phyloP scores from a whole-genome alignment of 2,888 invertebrate genomes.

The Mayetiola destructor region DNA sequence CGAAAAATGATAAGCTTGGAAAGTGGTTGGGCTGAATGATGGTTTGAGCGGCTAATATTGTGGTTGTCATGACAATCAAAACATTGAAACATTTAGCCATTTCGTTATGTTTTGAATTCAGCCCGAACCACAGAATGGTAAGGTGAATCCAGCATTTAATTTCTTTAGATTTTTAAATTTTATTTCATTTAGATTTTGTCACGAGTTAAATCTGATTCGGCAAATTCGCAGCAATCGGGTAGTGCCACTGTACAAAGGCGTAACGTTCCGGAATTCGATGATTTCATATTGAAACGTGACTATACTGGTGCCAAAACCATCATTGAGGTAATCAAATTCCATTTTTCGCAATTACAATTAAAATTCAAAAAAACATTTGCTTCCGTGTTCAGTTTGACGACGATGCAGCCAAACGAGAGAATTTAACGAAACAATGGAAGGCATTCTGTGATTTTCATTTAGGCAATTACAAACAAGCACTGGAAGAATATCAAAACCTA shows the following conservation, averaged over 20 bases:
- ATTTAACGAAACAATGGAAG: slow-evolving; percentile 62
- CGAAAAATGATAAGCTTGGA: too few relatives aligned
- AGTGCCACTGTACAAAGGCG: slow-evolving; percentile 31
- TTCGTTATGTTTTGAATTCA: too few relatives aligned
- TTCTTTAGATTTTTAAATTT: too few relatives aligned
- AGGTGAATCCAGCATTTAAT: too few relatives aligned
- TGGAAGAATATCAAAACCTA: slow-evolving; percentile 50
- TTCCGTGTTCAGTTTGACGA: not conserved
- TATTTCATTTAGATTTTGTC: too few relatives aligned
- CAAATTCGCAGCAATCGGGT: slow-evolving; percentile 22
- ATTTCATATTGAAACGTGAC: slow-evolving; percentile 77
- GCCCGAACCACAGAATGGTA: too few relatives aligned
- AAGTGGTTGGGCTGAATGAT: too few relatives aligned
- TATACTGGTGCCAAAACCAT: slow-evolving; percentile 89
- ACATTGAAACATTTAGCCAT: too few relatives aligned
- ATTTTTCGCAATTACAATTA: not conserved
- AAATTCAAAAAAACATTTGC: not conserved
- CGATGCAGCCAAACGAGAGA: slow-evolving; percentile 19
- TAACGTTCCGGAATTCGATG: slow-evolving; percentile 67
- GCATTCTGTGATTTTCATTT: slow-evolving; percentile 93
- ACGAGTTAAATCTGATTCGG: too few relatives aligned
- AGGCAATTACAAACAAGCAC: slow-evolving; percentile 76
- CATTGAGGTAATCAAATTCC: slow-evolving; percentile 52
- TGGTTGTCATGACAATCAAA: too few relatives aligned
- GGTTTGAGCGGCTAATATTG: too few relatives aligned